Evolutionary conservation across 2,113 vertebrate species (phyloP).

Genomic region (human (Homo sapiens)): DNA sequence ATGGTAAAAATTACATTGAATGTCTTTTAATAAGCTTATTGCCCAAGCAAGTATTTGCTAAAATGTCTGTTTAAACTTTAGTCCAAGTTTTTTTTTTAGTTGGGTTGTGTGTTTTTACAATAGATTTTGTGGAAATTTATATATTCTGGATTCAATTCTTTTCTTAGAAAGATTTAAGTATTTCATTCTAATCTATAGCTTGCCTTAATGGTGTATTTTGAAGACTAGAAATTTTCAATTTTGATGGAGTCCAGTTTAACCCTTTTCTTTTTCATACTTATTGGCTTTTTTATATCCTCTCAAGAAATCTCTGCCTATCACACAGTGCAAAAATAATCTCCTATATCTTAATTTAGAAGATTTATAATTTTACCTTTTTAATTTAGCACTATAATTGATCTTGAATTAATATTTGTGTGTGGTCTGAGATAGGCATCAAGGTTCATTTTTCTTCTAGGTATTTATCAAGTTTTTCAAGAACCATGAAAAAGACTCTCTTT

Average conservation of each 20-base stretch:
- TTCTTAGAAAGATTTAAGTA: background rate
- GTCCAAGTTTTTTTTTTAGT: background rate
- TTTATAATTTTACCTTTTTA: background rate
- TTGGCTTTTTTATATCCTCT: background rate
- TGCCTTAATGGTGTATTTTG: background rate
- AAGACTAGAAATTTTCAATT: background rate
- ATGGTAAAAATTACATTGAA: background rate
- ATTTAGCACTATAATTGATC: background rate
- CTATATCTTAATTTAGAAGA: background rate
- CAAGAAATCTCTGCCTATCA: background rate
- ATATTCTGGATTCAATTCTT: background rate
- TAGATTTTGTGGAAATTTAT: background rate
- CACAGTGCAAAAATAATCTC: background rate
- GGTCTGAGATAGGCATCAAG: background rate
- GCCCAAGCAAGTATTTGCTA: background rate
- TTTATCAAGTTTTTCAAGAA: background rate
- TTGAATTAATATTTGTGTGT: constrained; percentile 27
- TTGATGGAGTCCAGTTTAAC: background rate
- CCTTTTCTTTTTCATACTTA: background rate
- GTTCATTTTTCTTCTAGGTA: background rate
- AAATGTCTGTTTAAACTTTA: background rate
- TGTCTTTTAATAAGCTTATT: background rate
- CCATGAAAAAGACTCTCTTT: background rate
- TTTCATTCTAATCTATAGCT: background rate
- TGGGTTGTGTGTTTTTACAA: background rate